Base-by-base conservation (phyloP, 2,888 invertebrate genomes). In the Drosophila falleni region DNA sequence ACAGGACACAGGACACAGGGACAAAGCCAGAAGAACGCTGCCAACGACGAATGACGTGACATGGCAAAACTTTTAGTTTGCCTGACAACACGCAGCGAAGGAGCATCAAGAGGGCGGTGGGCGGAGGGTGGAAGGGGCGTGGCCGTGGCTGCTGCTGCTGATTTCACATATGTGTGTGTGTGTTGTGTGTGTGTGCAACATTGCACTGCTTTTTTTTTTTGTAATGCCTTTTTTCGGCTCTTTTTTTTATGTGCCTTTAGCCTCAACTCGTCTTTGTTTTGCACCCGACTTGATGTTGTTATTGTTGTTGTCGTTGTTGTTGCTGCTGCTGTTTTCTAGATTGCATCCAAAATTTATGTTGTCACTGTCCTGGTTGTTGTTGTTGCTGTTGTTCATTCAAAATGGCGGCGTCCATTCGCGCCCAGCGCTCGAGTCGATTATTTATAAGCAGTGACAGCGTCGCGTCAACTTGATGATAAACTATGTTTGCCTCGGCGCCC, bases 341-440 rank as follows among this genome's bases (percentile, higher is more conserved):
- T 81, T 90, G 87, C 88, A 89, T 89, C 82, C 84, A 88, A 91
- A 91, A 91, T 91, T 91, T 90, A 91, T 90, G 89, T 85, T 89
- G 91, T 88, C 91, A 76, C 80, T 70, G 55, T 55, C 55, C 37
- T 69, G 53, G 56, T 33, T 44, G 55, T 15, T 54, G 41, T 13
- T 33, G 41, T 2, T 33, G 23, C 1, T 23, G 53, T 15, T 53
- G n/a, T 10, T 10, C 29, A 15, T 19, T 59, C 81, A 83, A 83
- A 84, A 89, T 84, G 89, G 88, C 82, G 86, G 71, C 88, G 86
- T 67, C 76, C 66, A 77, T 77, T 76, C 58, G 78, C 77, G 80
- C 65, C 76, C 66, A 71, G 50, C 63, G 73, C 84, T 85, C 59
- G 67, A 80, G 87, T 88, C 86, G 89, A 88, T 86, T 86, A 89